Base-by-base conservation (phyloP, 1,140 invertebrate genomes). In the Drosophila orosa region DNA sequence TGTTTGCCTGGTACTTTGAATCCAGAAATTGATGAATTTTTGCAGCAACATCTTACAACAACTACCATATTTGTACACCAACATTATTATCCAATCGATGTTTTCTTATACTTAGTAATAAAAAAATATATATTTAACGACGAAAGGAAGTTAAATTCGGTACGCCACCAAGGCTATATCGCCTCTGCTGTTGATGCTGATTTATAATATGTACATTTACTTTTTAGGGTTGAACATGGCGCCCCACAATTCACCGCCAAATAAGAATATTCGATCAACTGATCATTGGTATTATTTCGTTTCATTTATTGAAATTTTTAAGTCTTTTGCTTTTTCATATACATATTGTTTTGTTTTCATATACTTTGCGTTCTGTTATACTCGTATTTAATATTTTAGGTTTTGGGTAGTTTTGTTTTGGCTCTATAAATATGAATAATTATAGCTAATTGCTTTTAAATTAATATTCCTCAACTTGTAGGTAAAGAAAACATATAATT, bases 231-330 rank as follows among this genome's bases (percentile, higher is more conserved):
- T n/a, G n/a, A n/a, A n/a, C n/a, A n/a, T n/a, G n/a, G n/a, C n/a
- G n/a, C n/a, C n/a, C 27, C 42, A 27, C 45, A 27, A 45, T 12
- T 10, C 10, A 12, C 19, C 25, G n/a, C 8, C 31, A 58, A 56
- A 37, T 48, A 44, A 58, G 4, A 40, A 35, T 59, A 29, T n/a
- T 9, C 37, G 44, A 73, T 61, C 68, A 45, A 61, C 22, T 22
- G 31, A 48, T 42, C 40, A 48, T 86, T 86, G 82, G 82, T 86
- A 87, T 87, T 87, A 87, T 89, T 74, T 78, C 75, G 56, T 87
- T 89, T 87, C 80, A 87, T 87, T 87, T 87, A 87, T 87, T 87
- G 86, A 87, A 87, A 87, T 83, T 87, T 87, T 87, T 83, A 87
- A 87, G 83, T 87, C 83, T 87, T 87, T 86, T 87, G 63, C 76